A percentile compares a stretch with the other conserved stretches of the same genome.
phyloP scores from a whole-genome alignment of 2,113 vertebrate species.

The Catharus minimus region DNA sequence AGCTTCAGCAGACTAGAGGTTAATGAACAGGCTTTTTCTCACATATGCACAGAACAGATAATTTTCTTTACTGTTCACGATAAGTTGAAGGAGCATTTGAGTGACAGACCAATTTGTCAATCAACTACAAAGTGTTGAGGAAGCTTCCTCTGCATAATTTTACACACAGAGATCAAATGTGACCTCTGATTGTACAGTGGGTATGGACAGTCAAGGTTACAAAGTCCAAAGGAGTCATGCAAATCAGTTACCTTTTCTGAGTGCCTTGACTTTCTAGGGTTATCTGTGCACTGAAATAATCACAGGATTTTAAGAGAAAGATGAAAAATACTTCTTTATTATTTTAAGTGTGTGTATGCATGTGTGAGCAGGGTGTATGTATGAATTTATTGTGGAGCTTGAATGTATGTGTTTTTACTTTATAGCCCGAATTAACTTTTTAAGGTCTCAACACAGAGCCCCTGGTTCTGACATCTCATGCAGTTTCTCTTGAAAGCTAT shows the following conservation, averaged over 20 bases:
- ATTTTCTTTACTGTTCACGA: constrained; percentile 73
- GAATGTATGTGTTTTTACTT: constrained; percentile 34
- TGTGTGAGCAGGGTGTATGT: background rate
- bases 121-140: constrained; percentile 64
- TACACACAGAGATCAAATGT: constrained; percentile 61
- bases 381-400: constrained; percentile 4
- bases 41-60: constrained; percentile 72
- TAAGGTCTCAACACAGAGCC: constrained; percentile 41
- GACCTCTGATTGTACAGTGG: constrained; percentile 55
- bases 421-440: constrained; percentile 36
- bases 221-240: constrained; percentile 19
- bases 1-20: constrained; percentile 64
- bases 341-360: background rate
- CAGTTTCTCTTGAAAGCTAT: constrained; percentile 43
- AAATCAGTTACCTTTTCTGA: constrained; percentile 28
- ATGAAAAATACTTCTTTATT: background rate
- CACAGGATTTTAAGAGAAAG: constrained; percentile 28
- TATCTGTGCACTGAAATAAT: constrained; percentile 64
- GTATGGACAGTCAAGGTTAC: constrained; percentile 51
- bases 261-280: constrained; percentile 28
- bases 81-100: constrained; percentile 73
- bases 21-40: constrained; percentile 63
- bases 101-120: constrained; percentile 79
- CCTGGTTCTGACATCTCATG: constrained; percentile 15
- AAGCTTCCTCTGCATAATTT: constrained; percentile 70